Evolutionary conservation across 2,113 vertebrate species (phyloP).

Genomic region (Plectropomus leopardus): DNA sequence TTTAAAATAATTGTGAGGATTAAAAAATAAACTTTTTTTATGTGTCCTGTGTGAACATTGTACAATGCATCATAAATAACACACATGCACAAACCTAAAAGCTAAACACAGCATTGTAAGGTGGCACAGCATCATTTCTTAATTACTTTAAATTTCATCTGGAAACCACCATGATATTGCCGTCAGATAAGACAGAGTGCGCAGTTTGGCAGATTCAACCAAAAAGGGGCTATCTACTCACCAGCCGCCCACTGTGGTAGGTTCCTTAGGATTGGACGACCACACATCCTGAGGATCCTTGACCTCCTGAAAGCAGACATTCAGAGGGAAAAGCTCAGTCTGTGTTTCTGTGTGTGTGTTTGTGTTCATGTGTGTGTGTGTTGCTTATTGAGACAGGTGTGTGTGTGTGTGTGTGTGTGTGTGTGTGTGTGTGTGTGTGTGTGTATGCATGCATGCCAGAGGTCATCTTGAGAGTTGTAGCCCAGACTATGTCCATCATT

Average conservation of each 20-base stretch:
- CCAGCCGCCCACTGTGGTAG: neutral
- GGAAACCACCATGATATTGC: neutral
- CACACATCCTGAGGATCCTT: constrained; percentile 30
- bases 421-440: constrained; percentile 5
- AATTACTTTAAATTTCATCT: neutral
- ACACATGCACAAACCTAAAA: neutral
- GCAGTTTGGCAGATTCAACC: neutral
- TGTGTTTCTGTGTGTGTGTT: constrained; percentile 1
- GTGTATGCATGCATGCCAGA: constrained; percentile 53
- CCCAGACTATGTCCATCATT: constrained; percentile 73
- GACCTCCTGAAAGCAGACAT: constrained; percentile 35
- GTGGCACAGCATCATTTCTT: neutral
- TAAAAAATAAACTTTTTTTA: too few relatives aligned
- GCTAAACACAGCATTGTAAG: neutral
- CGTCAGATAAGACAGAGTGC: neutral
- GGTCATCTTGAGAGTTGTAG: constrained; percentile 74
- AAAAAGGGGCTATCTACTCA: neutral
- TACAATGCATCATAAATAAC: neutral
- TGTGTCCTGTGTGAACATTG: too few relatives aligned
- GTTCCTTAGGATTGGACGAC: neutral
- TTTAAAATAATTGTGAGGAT: too few relatives aligned
- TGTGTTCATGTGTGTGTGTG: constrained; percentile 26
- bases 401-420: constrained; percentile 16
- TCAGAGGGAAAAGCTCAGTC: constrained; percentile 8
- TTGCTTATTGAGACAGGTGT: too few relatives aligned